Base-by-base conservation (phyloP, 2,113 vertebrate species). In the Rhinolophus sinicus region DNA sequence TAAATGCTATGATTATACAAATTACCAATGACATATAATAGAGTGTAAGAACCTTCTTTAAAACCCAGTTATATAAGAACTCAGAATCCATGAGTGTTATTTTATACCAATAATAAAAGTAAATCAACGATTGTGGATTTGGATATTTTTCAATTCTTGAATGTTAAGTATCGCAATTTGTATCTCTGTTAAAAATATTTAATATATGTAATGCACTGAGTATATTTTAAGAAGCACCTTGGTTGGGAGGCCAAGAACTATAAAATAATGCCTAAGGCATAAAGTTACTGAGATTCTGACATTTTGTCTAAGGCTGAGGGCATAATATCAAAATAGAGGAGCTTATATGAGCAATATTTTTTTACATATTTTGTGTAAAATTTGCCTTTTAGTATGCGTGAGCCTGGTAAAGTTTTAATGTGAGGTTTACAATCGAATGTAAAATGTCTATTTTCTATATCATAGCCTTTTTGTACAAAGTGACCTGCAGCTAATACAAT, bases 1-100 rank as follows among this genome's bases (percentile, higher is more conserved):
- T 96, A 97, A 73, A 96, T 90, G 87, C 95, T 98, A 97, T 97
- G 97, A 95, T 91, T 76, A 28, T 96, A 78, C 33, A 88, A 52
- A 82, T 97, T 96, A 88, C 44, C 44, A 67, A n/a, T 94, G 95
- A 97, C 98, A 98, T 40, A 93, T 95, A 94, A 96, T 40, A 94
- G 33, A 85, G 65, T 81, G 87, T 91, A 96, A 98, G 77, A 97
- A 62, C 65, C 1, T 95, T 96, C 64, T 97, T 96, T 97, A 90
- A 94, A 97, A 92, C 5, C 11, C 11, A n/a, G 54, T 72, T 89
- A 94, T 52, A 72, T 93, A 95, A 96, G 72, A 96, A 85, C 52
- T 97, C 92, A 96, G 58, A 94, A 13, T 88, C 65, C 83, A 85
- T 38, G 76, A 69, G 93, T 94, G 78, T 77, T 95, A 97, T 95